Evolutionary conservation across 2,797 vertebrate species (phyloP), one percentile per base, ranked within the genome.

Genomic region (Myotis myotis): DNA sequence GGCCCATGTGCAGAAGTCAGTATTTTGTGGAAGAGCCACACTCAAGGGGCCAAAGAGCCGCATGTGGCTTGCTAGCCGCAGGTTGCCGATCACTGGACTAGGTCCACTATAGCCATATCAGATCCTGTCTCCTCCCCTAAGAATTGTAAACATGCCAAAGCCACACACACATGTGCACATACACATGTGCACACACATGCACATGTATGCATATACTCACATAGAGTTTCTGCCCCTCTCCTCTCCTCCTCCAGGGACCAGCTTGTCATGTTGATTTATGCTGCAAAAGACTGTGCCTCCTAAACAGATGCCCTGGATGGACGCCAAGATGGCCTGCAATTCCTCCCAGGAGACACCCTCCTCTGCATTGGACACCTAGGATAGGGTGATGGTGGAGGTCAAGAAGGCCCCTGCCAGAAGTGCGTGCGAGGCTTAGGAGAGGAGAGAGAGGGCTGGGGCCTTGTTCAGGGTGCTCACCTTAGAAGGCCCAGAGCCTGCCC

Each of bases 101-200:
- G 16, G 36, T 3, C 19, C 9, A 6, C 16, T 15, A 44, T 74
- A 55, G 57, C n/a, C 28, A 5, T 1, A 30, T 9, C 22, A 53
- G 75, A 55, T 36, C 53, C 49, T 41, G 51, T 47, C 47, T 70
- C 71, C 41, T 49, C 41, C 76, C 41, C 4, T 5, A 8, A 57
- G 72, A 55, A 60, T 25, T 57, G 70, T 33, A 4, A 47, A 60
- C 51, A 49, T 3, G 28, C 74, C 79, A 89, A 70, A 85, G 51
- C 76, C 68, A 8, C 3, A 20, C 85, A n/a, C 8, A 47, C 2
- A 8, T 17, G 3, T 22, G 70, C 16, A 30, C 13, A 28, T 2
- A 10, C 25, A 38, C 4, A 15, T 3, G 30, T 4, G 12, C 7
- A 6, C 36, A 38, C 9, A 9, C 0, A 13, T n/a, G 20, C 19